Percentiles rank a stretch among this genome's conserved stretches.
Conservation (phyloP, 1,140 invertebrate species). For the Drosophila pseudoananassae region DNA sequence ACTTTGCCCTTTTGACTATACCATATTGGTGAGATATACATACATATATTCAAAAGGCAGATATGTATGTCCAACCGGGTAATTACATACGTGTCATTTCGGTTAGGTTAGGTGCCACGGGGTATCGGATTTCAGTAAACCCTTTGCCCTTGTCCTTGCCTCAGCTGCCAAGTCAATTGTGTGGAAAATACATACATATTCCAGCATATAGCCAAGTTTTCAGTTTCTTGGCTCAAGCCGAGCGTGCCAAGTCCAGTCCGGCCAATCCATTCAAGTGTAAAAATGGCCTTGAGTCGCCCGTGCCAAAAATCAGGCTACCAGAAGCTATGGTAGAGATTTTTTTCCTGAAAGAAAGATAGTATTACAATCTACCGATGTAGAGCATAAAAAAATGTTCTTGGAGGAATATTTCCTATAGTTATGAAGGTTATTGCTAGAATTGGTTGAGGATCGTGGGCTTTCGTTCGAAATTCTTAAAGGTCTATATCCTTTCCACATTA, state of each 20-base stretch:
- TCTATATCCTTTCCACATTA: too few species aligned
- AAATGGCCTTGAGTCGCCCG: conserved; percentile 71
- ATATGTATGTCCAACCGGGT: conserved; percentile 58
- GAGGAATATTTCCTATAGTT: neutral
- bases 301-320: conserved; percentile 65
- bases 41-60: neutral
- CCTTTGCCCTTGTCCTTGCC: conserved; percentile 49
- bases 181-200: conserved; percentile 80
- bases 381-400: neutral
- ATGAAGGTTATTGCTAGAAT: neutral
- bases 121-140: conserved; percentile 77
- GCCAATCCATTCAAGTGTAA: conserved; percentile 50
- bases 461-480: too few species aligned
- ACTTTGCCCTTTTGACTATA: conserved; percentile 11
- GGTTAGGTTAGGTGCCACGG: conserved; percentile 80
- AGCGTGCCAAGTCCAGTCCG: conserved; percentile 48
- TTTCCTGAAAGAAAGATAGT: neutral
- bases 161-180: conserved; percentile 75
- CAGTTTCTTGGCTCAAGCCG: conserved; percentile 58
- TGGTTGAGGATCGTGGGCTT: neutral
- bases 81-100: conserved; percentile 83
- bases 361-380: neutral
- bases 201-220: conserved; percentile 34
- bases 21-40: neutral
- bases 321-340: conserved; percentile 13